Evolutionary conservation across 2,797 vertebrate genomes (phyloP).

Genomic region (Triplophysa yarkandensis): DNA sequence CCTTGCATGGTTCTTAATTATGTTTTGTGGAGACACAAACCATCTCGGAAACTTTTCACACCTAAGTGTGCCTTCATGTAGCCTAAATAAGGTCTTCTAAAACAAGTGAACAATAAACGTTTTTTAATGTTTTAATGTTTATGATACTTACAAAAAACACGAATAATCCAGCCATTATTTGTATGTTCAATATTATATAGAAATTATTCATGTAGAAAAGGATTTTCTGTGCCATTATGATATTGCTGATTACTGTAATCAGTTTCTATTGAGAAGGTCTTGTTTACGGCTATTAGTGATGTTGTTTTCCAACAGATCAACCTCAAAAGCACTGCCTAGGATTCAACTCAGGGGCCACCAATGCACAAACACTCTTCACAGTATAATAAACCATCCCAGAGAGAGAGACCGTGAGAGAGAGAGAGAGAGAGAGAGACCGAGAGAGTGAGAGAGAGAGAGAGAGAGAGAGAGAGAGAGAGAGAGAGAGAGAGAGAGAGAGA

Average conservation of each 20-base stretch:
- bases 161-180: neutral
- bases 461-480: neutral
- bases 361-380: constrained; percentile 58
- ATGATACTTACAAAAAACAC: too few relatives aligned
- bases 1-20: constrained; percentile 22
- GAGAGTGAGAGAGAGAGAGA: constrained; percentile 38
- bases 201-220: neutral
- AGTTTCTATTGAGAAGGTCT: constrained; percentile 29
- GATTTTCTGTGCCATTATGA: neutral
- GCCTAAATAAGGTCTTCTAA: neutral
- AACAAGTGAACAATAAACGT: too few relatives aligned
- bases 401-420: constrained; percentile 48
- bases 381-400: constrained; percentile 61
- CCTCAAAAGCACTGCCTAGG: constrained; percentile 49
- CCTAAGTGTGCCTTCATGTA: constrained; percentile 10
- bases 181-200: neutral
- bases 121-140: too few relatives aligned
- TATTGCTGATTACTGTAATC: constrained; percentile 38
- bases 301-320: constrained; percentile 41
- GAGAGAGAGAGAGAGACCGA: too few relatives aligned
- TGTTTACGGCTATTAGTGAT: constrained; percentile 37
- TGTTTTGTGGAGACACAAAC: constrained; percentile 44
- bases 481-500: neutral
- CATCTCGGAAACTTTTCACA: constrained; percentile 9
- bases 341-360: constrained; percentile 51